Conservation (phyloP, 2,888 invertebrate species). For the Noctua janthe region DNA sequence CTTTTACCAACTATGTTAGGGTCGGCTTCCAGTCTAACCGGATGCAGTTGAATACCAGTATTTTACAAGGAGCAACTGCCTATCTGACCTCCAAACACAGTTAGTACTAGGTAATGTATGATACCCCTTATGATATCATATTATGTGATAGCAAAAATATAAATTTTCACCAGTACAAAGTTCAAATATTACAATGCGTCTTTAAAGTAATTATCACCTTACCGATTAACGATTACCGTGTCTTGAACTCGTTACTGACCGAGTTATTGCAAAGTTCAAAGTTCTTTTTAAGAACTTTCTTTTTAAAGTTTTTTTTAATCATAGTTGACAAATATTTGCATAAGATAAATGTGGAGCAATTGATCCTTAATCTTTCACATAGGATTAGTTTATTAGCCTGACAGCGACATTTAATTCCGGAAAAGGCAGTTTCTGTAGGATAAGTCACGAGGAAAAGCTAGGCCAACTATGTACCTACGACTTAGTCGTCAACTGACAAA, state of each 20-base stretch:
- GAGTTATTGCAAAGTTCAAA: neutral
- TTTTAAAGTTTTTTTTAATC: too few relatives aligned
- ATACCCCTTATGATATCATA: too few relatives aligned
- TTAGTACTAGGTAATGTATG: too few relatives aligned
- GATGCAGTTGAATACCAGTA: too few relatives aligned
- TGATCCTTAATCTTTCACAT: neutral
- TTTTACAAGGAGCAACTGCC: too few relatives aligned
- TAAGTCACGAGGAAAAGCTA: neutral
- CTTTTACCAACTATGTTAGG: too few relatives aligned
- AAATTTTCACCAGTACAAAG: constrained; percentile 12
- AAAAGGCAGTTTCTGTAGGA: neutral
- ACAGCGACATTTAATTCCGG: neutral
- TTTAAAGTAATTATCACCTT: constrained; percentile 3
- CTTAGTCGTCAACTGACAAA: too few relatives aligned
- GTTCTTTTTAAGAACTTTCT: neutral
- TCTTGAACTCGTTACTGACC: neutral
- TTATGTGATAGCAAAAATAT: neutral
- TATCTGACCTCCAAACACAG: too few relatives aligned
- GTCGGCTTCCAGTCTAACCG: too few relatives aligned
- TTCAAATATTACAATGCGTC: constrained; percentile 12
- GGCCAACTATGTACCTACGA: neutral
- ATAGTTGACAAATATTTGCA: neutral
- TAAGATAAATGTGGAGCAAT: neutral
- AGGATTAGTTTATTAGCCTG: neutral
- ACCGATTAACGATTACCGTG: neutral